phyloP scores from a whole-genome alignment of 1,140 invertebrate genomes.

The Ruditapes philippinarum region DNA sequence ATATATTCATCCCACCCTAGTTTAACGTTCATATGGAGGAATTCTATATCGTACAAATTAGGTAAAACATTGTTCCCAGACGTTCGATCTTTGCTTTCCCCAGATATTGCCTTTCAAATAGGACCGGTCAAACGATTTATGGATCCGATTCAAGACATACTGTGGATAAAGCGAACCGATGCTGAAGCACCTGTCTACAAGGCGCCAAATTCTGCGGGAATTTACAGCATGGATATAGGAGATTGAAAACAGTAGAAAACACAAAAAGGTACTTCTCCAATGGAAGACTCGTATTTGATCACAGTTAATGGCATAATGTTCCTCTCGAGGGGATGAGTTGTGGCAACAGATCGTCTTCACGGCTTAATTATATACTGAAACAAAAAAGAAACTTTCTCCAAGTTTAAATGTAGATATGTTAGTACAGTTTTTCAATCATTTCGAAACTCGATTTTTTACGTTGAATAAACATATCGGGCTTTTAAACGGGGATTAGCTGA shows the following conservation, averaged over 20 bases:
- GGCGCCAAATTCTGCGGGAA: background rate
- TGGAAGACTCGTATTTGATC: background rate
- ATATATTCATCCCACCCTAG: background rate
- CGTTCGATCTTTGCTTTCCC: background rate
- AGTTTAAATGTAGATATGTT: too few species aligned
- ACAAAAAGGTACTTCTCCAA: background rate
- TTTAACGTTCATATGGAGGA: background rate
- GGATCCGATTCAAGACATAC: background rate
- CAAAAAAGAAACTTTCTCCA: too few species aligned
- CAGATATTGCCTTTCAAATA: constrained; percentile 5
- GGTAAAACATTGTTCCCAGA: background rate
- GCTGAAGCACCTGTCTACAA: background rate
- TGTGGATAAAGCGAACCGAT: background rate
- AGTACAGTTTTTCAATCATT: too few species aligned
- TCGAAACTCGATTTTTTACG: too few species aligned
- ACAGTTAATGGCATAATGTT: background rate
- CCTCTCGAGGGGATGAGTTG: too few species aligned
- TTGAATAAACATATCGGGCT: too few species aligned
- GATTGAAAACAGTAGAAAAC: background rate
- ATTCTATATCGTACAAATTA: background rate
- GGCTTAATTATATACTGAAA: too few species aligned
- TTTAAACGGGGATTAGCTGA: too few species aligned
- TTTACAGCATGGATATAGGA: background rate
- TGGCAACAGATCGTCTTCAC: too few species aligned
- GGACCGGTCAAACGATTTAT: background rate